Percentiles rank a stretch among this genome's conserved stretches.
Evolutionary conservation across 2,888 invertebrate species (phyloP).

Genomic region (Yponomeuta cagnagella): DNA sequence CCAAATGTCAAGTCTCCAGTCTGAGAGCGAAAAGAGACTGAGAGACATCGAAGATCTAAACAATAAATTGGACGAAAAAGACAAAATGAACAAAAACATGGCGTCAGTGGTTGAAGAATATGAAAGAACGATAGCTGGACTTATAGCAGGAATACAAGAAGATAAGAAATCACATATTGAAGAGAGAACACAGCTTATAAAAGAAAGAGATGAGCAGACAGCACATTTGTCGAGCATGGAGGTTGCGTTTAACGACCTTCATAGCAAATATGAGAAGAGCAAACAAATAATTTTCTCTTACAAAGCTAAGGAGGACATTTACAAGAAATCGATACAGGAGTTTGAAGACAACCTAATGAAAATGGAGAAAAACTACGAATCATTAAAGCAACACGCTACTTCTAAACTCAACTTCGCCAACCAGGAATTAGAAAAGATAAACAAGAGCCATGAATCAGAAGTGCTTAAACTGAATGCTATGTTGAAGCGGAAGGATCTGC

Average conservation of each 20-base stretch:
- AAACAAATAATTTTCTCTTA: conserved; percentile 75
- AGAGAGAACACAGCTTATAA: conserved; percentile 67
- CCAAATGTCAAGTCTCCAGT: conserved; percentile 52
- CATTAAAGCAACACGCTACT: conserved; percentile 91
- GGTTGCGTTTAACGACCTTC: conserved; percentile 78
- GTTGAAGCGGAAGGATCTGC: conserved; percentile 90
- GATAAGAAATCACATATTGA: conserved; percentile 77
- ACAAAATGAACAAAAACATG: conserved; percentile 68
- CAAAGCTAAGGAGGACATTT: conserved; percentile 79
- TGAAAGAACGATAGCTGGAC: conserved; percentile 85
- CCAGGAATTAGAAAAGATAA: conserved; percentile 85
- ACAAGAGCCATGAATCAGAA: conserved; percentile 85
- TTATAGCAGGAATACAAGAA: conserved; percentile 83
- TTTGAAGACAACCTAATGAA: conserved; percentile 81
- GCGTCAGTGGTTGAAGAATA: conserved; percentile 85
- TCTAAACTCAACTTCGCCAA: conserved; percentile 85
- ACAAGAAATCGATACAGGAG: conserved; percentile 80
- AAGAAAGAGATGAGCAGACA: conserved; percentile 77
- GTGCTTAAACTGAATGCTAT: conserved; percentile 89
- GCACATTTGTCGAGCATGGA: conserved; percentile 78
- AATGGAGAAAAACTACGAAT: conserved; percentile 90
- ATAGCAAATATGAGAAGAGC: conserved; percentile 80
- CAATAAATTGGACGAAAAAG: conserved; percentile 56
- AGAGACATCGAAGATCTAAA: conserved; percentile 55
- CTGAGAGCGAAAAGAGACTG: conserved; percentile 47